Evolutionary conservation across 1,140 invertebrate species (phyloP).

Genomic region (Aethina tumida): DNA sequence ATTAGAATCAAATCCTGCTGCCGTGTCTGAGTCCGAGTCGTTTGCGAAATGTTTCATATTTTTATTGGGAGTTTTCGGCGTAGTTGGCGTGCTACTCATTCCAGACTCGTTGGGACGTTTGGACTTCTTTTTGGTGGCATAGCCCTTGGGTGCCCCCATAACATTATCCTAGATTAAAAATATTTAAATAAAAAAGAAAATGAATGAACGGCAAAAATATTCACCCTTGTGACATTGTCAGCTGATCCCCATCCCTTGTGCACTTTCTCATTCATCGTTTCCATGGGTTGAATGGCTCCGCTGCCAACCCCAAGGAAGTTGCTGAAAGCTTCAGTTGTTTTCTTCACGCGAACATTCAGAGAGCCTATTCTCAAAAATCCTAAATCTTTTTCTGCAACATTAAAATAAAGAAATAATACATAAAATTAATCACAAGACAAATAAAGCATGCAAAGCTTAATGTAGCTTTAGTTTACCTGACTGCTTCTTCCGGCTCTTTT

Average conservation of each 20-base stretch:
- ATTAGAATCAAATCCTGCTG: constrained; percentile 66
- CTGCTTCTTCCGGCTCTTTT: constrained; percentile 62
- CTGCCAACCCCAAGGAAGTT: constrained; percentile 70
- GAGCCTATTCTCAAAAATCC: constrained; percentile 85
- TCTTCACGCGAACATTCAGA: constrained; percentile 82
- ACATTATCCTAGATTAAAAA: constrained; percentile 37
- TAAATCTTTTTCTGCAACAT: constrained; percentile 60
- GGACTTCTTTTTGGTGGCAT: constrained; percentile 46
- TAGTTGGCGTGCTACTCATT: constrained; percentile 49
- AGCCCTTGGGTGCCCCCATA: constrained; percentile 66
- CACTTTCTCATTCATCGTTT: constrained; percentile 42
- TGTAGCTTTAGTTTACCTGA: constrained; percentile 43
- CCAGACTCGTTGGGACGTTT: constrained; percentile 38
- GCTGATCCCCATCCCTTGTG: constrained; percentile 81
- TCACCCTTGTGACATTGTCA: constrained; percentile 65
- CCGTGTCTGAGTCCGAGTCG: constrained; percentile 70
- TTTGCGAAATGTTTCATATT: constrained; percentile 10
- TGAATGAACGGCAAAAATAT: constrained; percentile 10
- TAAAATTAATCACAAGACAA: not conserved
- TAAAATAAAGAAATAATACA: not conserved
- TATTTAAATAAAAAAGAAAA: constrained; percentile 3
- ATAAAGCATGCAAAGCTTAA: constrained; percentile 2
- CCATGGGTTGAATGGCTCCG: constrained; percentile 31
- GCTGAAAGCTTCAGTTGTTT: constrained; percentile 82
- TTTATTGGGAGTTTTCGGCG: constrained; percentile 38